Evolutionary conservation across 2,888 invertebrate species (phyloP), one percentile per base, ranked within the genome.

Genomic region (Eupithecia pulchellata): DNA sequence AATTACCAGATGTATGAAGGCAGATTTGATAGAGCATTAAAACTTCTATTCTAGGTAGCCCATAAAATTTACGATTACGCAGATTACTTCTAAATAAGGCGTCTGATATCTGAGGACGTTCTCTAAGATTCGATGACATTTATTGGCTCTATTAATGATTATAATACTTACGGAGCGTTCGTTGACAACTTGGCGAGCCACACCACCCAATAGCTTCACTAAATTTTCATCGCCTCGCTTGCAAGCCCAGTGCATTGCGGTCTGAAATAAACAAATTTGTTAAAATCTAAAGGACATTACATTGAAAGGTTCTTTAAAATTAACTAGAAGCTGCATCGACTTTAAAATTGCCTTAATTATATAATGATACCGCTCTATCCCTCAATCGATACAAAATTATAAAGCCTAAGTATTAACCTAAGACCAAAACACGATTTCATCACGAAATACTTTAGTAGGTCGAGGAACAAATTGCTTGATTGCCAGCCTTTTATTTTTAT

Each of bases 221-320:
- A 99, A 96, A 86, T 99, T 97, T 86, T 96, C 96, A 86, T 98
- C 97, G 3, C 99, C 99, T 82, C 98, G 97, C 91, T 99, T 99
- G 75, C 98, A 98, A 74, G 98, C 99, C 99, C 99, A 99, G 90
- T 99, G 99, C 82, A 99, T 95, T 66, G 98, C 99, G 78, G 98
- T 99, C 98, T 99, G 95, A 72, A 96, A 95, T 75, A 79, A 70
- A 81, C 60, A 42, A 68, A 78, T 62, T 64, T 71, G 58, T 61
- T 72, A 42, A 73, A 71, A 68, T 47, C 20, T 64, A 64, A 52
- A 47, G 60, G 47, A 74, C 55, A 70, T 67, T 63, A 61, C 66
- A 68, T 75, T 68, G 66, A 13, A 71, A 69, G 72, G 55, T 62
- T 36, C 58, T 68, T 65, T 55, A 39, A 78, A 72, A 77, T 75